Evolutionary conservation across 64 coral and sea anemone genomes (phyloP), one percentile per base, ranked within the genome.

Genomic region (Actinia equina): DNA sequence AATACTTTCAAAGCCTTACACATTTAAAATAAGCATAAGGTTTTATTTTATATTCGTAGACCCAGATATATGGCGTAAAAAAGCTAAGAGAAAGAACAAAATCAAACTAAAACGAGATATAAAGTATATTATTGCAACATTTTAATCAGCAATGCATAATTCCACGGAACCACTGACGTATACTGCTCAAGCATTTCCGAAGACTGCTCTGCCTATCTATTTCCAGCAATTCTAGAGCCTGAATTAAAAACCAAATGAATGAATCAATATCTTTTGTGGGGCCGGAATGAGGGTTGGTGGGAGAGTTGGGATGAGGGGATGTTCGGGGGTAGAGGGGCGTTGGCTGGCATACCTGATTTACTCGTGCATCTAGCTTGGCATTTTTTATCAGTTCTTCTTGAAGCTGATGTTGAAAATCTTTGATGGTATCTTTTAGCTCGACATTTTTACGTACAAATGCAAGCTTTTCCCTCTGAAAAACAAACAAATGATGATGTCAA

Each of bases 211-310:
- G 69, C 25, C 41, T 74, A 41, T 74, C 69, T 42, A 42, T 74
- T 41, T 74, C 69, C 69, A 74, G 25, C 69, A 74, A 74, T n/a
- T 74, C 69, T 74, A 74, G 16, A 9, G 69, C 69, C 69, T 74
- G 11, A 74, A 26, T 37, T 37, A 37, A 71, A 11, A 30, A 74
- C 12, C 17, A 65, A 65, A 19, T n/a, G 2, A 65, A 65, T 22
- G 62, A 22, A 23, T 4, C 12, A 8, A 19, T 19, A n/a, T 1
- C 22, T 5, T n/a, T 65, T 19, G 23, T 65, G 17, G 62, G 62
- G 62, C 5, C 1, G 12, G 62, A 13, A 3, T 7, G 17, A 20
- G 17, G 62, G 0, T 5, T 1, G 62, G 62, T 19, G 18, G 30
- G 30, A 37, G 14, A 63, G 4, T 0, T 63, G 60, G 60, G 52